phyloP scores from a whole-genome alignment of 2,113 vertebrate species.

The Festucalex cinctus region DNA sequence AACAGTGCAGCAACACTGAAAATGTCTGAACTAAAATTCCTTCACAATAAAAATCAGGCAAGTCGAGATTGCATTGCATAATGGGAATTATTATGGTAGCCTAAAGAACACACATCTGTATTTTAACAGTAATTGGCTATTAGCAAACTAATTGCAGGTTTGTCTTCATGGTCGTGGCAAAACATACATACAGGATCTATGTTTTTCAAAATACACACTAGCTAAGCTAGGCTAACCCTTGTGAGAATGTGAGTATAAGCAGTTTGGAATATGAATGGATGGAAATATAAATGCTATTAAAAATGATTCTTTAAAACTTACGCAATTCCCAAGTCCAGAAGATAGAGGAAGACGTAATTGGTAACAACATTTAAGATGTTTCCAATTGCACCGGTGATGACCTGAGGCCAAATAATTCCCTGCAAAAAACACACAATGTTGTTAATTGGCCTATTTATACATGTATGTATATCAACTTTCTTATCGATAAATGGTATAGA shows the following conservation, averaged over 20 bases:
- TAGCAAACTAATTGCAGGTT: not conserved
- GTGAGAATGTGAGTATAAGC: no score
- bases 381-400: slow-evolving; percentile 77
- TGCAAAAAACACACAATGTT: slow-evolving; percentile 33
- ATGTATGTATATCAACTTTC: not conserved
- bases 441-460: not conserved
- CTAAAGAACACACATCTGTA: not conserved
- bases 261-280: no score
- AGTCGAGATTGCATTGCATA: not conserved
- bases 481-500: not conserved
- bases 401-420: slow-evolving; percentile 89
- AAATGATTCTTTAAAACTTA: slow-evolving; percentile 75
- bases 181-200: not conserved
- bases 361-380: slow-evolving; percentile 83
- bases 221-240: no score
- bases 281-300: no score
- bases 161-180: not conserved
- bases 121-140: not conserved
- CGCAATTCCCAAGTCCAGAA: slow-evolving; percentile 82
- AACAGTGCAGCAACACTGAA: not conserved
- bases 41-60: not conserved
- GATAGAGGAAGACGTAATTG: slow-evolving; percentile 81
- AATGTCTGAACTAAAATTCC: no score
- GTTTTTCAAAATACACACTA: not conserved
- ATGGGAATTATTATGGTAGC: not conserved